Percentiles rank a stretch among this genome's conserved stretches.
Evolutionary conservation across 2,888 invertebrate species (phyloP).

Genomic region (Plagiodera versicolora): DNA sequence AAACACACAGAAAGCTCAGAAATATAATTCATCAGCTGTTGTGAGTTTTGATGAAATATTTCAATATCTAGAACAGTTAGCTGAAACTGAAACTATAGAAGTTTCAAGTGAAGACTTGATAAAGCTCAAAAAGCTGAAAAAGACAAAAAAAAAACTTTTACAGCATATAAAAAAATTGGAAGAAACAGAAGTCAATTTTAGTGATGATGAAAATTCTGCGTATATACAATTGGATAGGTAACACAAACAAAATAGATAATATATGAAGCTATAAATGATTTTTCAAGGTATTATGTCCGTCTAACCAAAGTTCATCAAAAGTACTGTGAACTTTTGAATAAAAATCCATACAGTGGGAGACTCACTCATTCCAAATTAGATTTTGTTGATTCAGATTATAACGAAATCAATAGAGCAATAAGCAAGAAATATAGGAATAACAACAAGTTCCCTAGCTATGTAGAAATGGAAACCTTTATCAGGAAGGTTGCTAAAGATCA

Average conservation of each 20-base stretch:
- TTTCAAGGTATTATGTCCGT: slow-evolving; percentile 35
- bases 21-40: slow-evolving; percentile 32
- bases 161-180: slow-evolving; percentile 70
- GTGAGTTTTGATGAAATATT: slow-evolving; percentile 40
- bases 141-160: slow-evolving; percentile 64
- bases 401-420: slow-evolving; percentile 43
- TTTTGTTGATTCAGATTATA: slow-evolving; percentile 39
- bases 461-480: slow-evolving; percentile 44
- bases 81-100: slow-evolving; percentile 31
- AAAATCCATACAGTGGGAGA: slow-evolving; percentile 42
- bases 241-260: not conserved
- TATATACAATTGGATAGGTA: slow-evolving; percentile 72
- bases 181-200: slow-evolving; percentile 70
- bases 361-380: slow-evolving; percentile 40
- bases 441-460: slow-evolving; percentile 45
- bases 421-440: slow-evolving; percentile 46
- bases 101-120: slow-evolving; percentile 29
- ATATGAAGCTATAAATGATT: not conserved
- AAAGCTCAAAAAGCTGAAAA: slow-evolving; percentile 52
- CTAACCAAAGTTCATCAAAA: slow-evolving; percentile 40
- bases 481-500: slow-evolving; percentile 39
- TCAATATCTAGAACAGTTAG: slow-evolving; percentile 31
- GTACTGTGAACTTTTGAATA: slow-evolving; percentile 42
- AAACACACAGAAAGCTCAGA: slow-evolving; percentile 25
- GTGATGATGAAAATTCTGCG: slow-evolving; percentile 70